Conservation (phyloP, 2,888 invertebrate genomes). For the Cryptocephalus moraei region DNA sequence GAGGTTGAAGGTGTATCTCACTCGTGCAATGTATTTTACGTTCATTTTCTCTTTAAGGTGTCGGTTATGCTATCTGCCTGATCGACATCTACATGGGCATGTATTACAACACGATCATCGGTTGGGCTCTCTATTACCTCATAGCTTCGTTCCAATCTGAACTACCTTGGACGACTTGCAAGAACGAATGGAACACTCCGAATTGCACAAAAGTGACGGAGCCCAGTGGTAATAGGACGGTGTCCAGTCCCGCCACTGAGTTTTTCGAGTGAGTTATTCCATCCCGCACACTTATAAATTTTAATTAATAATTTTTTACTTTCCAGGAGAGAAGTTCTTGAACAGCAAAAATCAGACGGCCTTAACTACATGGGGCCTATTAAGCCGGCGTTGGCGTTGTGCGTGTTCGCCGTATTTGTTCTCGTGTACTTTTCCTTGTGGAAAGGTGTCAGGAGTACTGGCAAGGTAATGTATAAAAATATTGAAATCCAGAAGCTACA, state of each 20-base stretch:
- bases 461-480: conserved; percentile 56
- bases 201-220: conserved; percentile 56
- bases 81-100: conserved; percentile 93
- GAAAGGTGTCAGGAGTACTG: conserved; percentile 89
- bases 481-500: too few relatives aligned
- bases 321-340: conserved; percentile 73
- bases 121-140: conserved; percentile 89
- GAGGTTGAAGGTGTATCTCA: too few relatives aligned
- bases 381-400: conserved; percentile 79
- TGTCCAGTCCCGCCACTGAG: conserved; percentile 72
- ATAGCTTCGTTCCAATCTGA: conserved; percentile 70
- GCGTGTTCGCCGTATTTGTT: conserved; percentile 83
- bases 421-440: conserved; percentile 93
- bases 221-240: conserved; percentile 38
- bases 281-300: too few relatives aligned
- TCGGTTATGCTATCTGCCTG: conserved; percentile 92
- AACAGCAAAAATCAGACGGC: conserved; percentile 72
- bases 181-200: conserved; percentile 78
- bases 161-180: conserved; percentile 81
- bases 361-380: conserved; percentile 81
- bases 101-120: conserved; percentile 96
- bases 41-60: conserved; percentile 48
- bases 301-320: too few relatives aligned
- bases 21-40: too few relatives aligned
- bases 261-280: conserved; percentile 68